Conservation (phyloP, 2,888 invertebrate species). For the Caradrina kadenii region DNA sequence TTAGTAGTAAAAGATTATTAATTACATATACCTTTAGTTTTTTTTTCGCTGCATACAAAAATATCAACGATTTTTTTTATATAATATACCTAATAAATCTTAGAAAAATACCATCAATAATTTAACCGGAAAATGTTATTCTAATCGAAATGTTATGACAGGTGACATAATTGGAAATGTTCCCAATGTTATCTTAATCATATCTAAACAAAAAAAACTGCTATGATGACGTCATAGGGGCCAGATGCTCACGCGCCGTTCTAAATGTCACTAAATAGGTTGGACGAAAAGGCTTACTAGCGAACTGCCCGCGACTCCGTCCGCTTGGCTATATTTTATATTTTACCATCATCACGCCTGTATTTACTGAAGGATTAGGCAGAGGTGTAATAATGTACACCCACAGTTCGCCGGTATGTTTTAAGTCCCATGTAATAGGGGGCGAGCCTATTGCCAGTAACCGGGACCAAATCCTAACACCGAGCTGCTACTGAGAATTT, state of each 20-base stretch:
- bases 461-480: too few species aligned
- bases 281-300: constrained; percentile 21
- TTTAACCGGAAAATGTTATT: neutral
- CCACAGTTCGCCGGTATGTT: too few species aligned
- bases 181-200: constrained; percentile 54
- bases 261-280: neutral
- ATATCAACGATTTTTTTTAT: neutral
- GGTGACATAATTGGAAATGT: constrained; percentile 60
- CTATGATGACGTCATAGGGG: constrained; percentile 59
- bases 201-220: constrained; percentile 63
- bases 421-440: too few species aligned
- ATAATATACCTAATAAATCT: neutral
- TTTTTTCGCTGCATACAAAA: neutral
- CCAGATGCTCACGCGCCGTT: constrained; percentile 60
- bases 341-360: too few species aligned
- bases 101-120: neutral
- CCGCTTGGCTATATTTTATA: too few species aligned
- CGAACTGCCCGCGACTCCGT: too few species aligned
- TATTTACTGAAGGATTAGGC: too few species aligned
- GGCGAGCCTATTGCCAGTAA: too few species aligned
- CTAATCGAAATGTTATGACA: constrained; percentile 52
- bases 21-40: neutral
- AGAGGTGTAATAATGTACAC: too few species aligned
- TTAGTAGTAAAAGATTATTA: too few species aligned
- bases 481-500: too few species aligned